Evolutionary conservation across 2,888 invertebrate genomes (phyloP).

Genomic region (Furcula furcula): DNA sequence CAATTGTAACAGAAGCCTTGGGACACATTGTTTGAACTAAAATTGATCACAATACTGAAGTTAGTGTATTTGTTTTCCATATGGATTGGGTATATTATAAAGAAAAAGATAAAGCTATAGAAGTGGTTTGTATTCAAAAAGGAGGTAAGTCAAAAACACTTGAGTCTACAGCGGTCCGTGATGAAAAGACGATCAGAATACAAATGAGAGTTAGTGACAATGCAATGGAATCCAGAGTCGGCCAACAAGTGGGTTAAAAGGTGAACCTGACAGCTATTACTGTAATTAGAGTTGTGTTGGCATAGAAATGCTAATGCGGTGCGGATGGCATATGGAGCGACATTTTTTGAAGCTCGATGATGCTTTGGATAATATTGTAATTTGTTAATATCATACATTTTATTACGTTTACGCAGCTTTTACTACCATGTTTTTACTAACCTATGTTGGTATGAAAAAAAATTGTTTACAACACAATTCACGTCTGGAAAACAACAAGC

Average conservation of each 20-base stretch:
- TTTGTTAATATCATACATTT: too few species aligned
- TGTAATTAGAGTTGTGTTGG: constrained; percentile 66
- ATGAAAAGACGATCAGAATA: constrained; percentile 55
- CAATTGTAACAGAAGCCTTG: constrained; percentile 39
- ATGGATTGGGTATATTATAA: constrained; percentile 58
- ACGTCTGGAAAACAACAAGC: background rate
- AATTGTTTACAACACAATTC: too few species aligned
- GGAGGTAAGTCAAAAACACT: constrained; percentile 59
- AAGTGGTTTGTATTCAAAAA: constrained; percentile 34
- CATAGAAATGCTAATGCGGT: constrained; percentile 59
- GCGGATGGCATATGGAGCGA: constrained; percentile 29
- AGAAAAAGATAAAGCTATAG: constrained; percentile 47
- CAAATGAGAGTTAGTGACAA: constrained; percentile 66
- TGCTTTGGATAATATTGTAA: too few species aligned
- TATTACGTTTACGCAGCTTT: too few species aligned
- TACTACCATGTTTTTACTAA: too few species aligned
- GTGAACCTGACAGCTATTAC: constrained; percentile 69
- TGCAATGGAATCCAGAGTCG: constrained; percentile 65
- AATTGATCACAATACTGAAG: constrained; percentile 56
- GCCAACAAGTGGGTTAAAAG: constrained; percentile 75
- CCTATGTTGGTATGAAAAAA: too few species aligned
- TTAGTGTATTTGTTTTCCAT: constrained; percentile 55
- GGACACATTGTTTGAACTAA: constrained; percentile 47
- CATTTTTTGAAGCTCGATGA: constrained; percentile 13
- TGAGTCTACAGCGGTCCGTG: constrained; percentile 63